These are phyloP conservation scores for Neopipo cinnamomea DNA, from an alignment of 2,113 vertebrate genomes.

Conservation along the genomic window DNA sequence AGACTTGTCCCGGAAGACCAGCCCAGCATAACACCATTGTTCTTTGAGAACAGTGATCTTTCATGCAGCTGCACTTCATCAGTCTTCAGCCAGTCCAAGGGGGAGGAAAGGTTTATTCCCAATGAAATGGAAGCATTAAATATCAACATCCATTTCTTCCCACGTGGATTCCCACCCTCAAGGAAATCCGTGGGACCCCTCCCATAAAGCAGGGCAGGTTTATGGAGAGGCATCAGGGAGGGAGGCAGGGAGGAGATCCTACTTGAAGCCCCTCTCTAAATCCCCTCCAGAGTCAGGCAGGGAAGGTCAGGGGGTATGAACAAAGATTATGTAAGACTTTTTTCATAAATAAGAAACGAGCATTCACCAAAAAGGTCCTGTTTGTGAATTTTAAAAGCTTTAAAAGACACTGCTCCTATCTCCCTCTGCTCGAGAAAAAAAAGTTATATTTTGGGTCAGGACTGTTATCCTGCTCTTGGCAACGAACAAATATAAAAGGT, in stretches of 20 bases:
- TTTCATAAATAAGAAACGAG: neutral
- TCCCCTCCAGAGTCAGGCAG: neutral
- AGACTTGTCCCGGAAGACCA: neutral
- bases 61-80: neutral
- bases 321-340: neutral
- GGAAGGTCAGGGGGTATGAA: neutral
- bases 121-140: neutral
- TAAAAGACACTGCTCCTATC: neutral
- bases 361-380: neutral
- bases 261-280: neutral
- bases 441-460: neutral
- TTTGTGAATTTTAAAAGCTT: neutral
- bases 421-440: neutral
- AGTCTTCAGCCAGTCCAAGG: neutral
- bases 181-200: neutral
- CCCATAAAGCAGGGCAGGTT: neutral
- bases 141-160: neutral
- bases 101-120: neutral
- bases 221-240: neutral
- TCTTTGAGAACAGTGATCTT: neutral
- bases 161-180: neutral
- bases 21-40: neutral
- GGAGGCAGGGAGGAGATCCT: neutral
- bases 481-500: neutral
- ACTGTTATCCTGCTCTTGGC: neutral